Evolutionary conservation across 2,113 vertebrate species (phyloP), one percentile per base, ranked within the genome.

Genomic region (Chiloscyllium plagiosum): DNA sequence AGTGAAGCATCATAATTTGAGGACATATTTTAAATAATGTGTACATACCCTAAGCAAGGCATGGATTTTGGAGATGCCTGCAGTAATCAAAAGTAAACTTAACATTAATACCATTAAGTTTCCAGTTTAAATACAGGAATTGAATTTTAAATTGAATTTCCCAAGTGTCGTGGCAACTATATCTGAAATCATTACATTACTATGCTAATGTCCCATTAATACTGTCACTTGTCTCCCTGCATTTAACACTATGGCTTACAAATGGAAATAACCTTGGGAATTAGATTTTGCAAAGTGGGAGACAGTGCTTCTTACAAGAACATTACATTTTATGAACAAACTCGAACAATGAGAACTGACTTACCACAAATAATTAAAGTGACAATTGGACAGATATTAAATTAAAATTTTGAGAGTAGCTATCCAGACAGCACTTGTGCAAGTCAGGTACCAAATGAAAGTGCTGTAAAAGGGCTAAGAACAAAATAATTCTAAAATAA

Each of bases 401-500:
- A 95, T 15, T 17, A 76, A 95, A 52, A 4, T 52, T 42, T 26
- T 42, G 66, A 47, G 37, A 94, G 69, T 24, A 70, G 37, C 66
- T 94, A 94, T 70, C 68, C 93, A 94, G 37, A 47, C 20, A 70
- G 42, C 68, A 95, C 26, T 90, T 52, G 61, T 95, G 52, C 24
- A 29, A 26, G 24, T 37, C 37, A 70, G 13, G 66, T 52, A 72
- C 52, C 42, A 52, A 95, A 33, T 76, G 47, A 95, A 94, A 72
- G 68, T 7, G 94, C 13, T 26, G 15, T 10, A 61, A 33, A 13
- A 24, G 70, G 70, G 68, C 93, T 47, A 70, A 94, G 50, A 47
- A 94, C 47, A 3, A 94, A 94, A 69, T n/a, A 47, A 95, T 52
- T 47, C 22, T 95, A 50, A 94, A 95, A 50, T 90, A 94, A 52